These are phyloP conservation scores for Megaptera novaeangliae DNA, from an alignment of 2,113 vertebrate species.

Conservation along the genomic window DNA sequence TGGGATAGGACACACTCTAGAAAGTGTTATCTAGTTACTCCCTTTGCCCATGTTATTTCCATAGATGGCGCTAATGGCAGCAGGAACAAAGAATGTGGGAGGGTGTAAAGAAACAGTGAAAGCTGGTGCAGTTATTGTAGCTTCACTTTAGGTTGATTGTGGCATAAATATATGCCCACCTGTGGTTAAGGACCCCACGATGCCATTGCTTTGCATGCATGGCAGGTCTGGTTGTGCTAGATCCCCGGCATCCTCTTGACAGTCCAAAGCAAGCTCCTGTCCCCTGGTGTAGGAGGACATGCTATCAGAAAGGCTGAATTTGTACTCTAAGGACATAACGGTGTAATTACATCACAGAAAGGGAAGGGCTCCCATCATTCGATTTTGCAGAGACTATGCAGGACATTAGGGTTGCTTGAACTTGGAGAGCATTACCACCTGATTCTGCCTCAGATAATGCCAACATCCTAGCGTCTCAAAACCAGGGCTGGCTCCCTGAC, in stretches of 20 bases:
- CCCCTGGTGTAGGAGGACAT: background rate
- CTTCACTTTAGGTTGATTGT: background rate
- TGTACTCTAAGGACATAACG: background rate
- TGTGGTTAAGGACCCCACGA: background rate
- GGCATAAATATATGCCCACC: background rate
- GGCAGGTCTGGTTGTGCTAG: background rate
- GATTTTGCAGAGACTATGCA: background rate
- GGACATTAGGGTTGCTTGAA: background rate
- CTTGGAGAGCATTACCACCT: background rate
- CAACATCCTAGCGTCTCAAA: background rate
- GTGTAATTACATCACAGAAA: background rate
- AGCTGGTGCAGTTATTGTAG: background rate
- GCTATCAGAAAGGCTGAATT: background rate
- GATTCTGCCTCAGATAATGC: background rate
- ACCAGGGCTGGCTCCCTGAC: background rate
- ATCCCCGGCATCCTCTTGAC: background rate
- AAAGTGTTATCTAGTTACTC: background rate
- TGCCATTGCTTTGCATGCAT: background rate
- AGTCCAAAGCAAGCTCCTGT: background rate
- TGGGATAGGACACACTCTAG: background rate
- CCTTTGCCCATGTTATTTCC: background rate
- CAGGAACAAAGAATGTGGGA: background rate
- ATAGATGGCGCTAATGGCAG: background rate
- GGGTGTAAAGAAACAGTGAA: background rate
- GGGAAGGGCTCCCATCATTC: background rate